These are phyloP conservation scores for Canis aureus DNA, from an alignment of 2,113 vertebrate genomes.

Conservation along the genomic window DNA sequence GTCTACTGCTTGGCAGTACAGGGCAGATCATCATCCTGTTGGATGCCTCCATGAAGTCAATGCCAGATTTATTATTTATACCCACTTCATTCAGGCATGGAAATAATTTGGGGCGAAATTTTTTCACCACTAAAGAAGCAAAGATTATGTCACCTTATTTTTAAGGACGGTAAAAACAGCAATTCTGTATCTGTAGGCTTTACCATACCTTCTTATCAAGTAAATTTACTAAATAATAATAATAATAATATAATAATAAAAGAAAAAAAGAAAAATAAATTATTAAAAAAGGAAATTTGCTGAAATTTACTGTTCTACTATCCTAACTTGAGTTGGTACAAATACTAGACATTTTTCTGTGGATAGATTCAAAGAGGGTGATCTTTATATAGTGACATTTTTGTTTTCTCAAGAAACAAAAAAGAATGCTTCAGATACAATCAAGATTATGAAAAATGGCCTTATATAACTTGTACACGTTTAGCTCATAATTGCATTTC, in stretches of 20 bases:
- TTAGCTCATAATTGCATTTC: not conserved
- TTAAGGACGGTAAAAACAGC: not conserved
- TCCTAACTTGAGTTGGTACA: slow-evolving; percentile 39
- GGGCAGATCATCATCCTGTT: not conserved
- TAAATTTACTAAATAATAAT: slow-evolving; percentile 17
- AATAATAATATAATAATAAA: no score
- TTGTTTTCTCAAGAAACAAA: slow-evolving; percentile 20
- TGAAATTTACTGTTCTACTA: not conserved
- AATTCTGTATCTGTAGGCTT: not conserved
- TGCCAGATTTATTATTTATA: not conserved
- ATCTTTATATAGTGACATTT: not conserved
- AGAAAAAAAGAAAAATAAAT: no score
- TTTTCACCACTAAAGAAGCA: slow-evolving; percentile 16
- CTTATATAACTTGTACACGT: not conserved
- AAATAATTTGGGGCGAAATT: not conserved
- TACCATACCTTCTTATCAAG: not conserved
- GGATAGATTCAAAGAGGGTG: not conserved
- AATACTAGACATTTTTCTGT: not conserved
- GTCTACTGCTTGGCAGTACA: slow-evolving; percentile 6
- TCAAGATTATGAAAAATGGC: slow-evolving; percentile 20
- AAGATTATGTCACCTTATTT: not conserved
- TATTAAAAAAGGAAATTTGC: not conserved
- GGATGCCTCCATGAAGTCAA: not conserved
- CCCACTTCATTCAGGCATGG: slow-evolving; percentile 29
- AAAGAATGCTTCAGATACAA: not conserved